phyloP scores from a whole-genome alignment of 1,140 invertebrate genomes.

The Calephelis nemesis region DNA sequence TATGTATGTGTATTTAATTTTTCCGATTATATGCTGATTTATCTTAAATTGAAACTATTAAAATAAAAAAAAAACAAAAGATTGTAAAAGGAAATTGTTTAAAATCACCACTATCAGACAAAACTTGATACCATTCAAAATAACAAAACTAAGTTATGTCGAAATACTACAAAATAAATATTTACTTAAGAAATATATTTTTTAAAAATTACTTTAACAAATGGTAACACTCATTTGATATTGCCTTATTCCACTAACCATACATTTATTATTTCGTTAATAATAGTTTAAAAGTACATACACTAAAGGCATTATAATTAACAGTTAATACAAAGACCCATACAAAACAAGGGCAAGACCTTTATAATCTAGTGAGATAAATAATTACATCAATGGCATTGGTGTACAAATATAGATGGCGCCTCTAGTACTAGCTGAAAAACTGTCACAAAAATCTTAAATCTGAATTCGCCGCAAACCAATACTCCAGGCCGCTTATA shows the following conservation, averaged over 20 bases:
- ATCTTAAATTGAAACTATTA: no score
- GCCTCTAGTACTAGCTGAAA: background rate
- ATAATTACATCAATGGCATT: conserved; percentile 13
- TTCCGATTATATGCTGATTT: no score
- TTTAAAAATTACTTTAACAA: conserved; percentile 7
- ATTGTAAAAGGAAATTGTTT: no score
- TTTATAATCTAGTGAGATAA: conserved; percentile 4
- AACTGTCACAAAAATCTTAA: no score
- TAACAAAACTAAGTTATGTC: no score
- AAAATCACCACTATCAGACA: no score
- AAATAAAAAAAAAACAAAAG: no score
- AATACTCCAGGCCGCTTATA: no score
- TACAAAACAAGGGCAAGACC: background rate
- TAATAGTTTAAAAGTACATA: conserved; percentile 22
- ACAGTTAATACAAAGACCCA: conserved; percentile 8
- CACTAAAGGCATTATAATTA: conserved; percentile 7
- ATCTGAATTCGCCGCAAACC: no score
- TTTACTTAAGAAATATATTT: background rate
- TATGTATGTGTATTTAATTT: no score
- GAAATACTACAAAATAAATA: no score
- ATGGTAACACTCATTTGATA: conserved; percentile 31
- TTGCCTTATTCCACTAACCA: conserved; percentile 32
- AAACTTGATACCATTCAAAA: no score
- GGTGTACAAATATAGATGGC: background rate
- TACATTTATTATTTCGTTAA: conserved; percentile 21